phyloP scores from a whole-genome alignment of 2,888 invertebrate genomes.

The Lymantria monacha region DNA sequence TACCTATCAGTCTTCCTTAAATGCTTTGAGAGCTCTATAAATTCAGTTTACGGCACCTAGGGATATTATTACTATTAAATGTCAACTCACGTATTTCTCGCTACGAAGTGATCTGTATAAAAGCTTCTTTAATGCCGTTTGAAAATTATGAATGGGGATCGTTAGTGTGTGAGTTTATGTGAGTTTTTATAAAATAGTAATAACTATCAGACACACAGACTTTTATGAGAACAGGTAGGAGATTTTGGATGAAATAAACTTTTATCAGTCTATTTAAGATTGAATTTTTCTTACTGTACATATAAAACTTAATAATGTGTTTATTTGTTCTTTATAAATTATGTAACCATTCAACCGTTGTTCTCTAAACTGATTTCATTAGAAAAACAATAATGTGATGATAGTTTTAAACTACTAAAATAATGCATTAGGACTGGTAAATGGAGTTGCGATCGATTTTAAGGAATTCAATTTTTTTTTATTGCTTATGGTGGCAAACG shows the following conservation, averaged over 20 bases:
- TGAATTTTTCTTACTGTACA: constrained; percentile 10
- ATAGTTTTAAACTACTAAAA: too few species aligned
- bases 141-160: constrained; percentile 12
- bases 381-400: too few species aligned
- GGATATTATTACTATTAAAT: constrained; percentile 8
- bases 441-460: too few species aligned
- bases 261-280: constrained; percentile 31
- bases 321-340: too few species aligned
- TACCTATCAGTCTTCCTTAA: constrained; percentile 21
- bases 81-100: constrained; percentile 9
- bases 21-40: constrained; percentile 14
- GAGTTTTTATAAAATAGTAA: constrained; percentile 9
- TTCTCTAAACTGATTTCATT: too few species aligned
- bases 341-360: too few species aligned
- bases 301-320: too few species aligned
- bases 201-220: constrained; percentile 15
- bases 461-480: too few species aligned
- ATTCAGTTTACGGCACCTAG: constrained; percentile 10
- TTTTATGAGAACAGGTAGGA: constrained; percentile 25
- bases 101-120: constrained; percentile 1
- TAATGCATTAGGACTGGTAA: too few species aligned
- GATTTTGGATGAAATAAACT: constrained; percentile 38
- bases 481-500: too few species aligned
- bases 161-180: constrained; percentile 13
- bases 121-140: constrained; percentile 6